Evolutionary conservation across 2,888 invertebrate genomes (phyloP).

Genomic region (Leptopilina myrica): DNA sequence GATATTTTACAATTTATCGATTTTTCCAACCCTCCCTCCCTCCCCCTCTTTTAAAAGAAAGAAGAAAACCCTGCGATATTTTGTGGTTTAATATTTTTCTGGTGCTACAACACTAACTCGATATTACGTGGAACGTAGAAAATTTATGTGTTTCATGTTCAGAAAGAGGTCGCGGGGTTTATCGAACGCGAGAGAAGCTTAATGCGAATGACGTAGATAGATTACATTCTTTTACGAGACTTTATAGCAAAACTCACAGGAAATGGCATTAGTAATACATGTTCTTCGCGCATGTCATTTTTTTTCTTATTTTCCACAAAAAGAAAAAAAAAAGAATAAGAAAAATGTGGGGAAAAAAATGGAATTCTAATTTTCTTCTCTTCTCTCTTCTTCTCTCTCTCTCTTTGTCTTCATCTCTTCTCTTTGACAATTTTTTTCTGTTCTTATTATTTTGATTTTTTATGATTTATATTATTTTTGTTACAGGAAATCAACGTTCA

Average conservation of each 20-base stretch:
- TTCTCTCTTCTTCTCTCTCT: not conserved
- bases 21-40: too few species aligned
- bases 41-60: too few species aligned
- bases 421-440: not conserved
- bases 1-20: conserved; percentile 6
- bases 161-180: conserved; percentile 40
- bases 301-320: conserved; percentile 1
- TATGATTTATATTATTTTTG: conserved; percentile 75
- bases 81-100: conserved; percentile 17
- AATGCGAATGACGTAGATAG: conserved; percentile 41
- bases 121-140: conserved; percentile 22
- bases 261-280: conserved; percentile 8
- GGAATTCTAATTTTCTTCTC: not conserved
- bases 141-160: conserved; percentile 35
- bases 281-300: conserved; percentile 21
- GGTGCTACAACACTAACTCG: conserved; percentile 28
- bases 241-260: conserved; percentile 22
- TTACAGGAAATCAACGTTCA: conserved; percentile 75
- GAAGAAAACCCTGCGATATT: not conserved
- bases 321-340: not conserved
- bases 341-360: not conserved
- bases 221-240: conserved; percentile 30
- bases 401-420: not conserved
- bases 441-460: conserved; percentile 58
- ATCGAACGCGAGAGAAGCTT: conserved; percentile 35